Percentiles rank a stretch among this genome's conserved stretches.
Conservation (phyloP, 1,140 invertebrate genomes). For the Drosophila lini region DNA sequence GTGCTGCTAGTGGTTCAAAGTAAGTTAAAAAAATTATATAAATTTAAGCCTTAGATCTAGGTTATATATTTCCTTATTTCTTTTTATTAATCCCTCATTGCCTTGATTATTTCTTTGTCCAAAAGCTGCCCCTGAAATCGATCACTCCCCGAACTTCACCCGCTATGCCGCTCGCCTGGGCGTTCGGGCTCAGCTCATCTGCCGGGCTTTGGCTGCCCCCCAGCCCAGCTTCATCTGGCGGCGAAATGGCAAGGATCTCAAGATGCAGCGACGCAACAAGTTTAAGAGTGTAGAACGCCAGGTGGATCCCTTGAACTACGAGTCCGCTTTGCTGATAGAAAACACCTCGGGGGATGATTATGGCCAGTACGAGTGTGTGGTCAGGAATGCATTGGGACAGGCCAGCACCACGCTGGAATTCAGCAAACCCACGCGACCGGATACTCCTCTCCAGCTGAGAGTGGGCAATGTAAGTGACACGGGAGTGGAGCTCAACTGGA, state of each 20-base stretch:
- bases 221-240: conserved; percentile 93
- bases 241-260: conserved; percentile 86
- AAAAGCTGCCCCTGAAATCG: conserved; percentile 94
- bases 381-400: conserved; percentile 94
- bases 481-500: conserved; percentile 92
- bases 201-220: conserved; percentile 92
- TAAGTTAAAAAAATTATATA: conserved; percentile 85
- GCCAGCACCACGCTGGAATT: conserved; percentile 91
- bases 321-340: conserved; percentile 91
- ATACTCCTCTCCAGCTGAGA: conserved; percentile 90
- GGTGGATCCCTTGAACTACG: conserved; percentile 87
- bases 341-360: conserved; percentile 93
- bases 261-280: conserved; percentile 74
- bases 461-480: conserved; percentile 95
- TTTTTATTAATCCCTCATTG: background rate
- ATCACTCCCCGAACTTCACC: conserved; percentile 90
- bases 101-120: background rate
- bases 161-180: conserved; percentile 95
- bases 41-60: background rate
- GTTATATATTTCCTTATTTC: background rate
- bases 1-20: conserved; percentile 92
- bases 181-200: conserved; percentile 91
- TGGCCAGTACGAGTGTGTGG: conserved; percentile 94
- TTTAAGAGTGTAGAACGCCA: conserved; percentile 68
- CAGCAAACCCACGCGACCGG: conserved; percentile 93